Evolutionary conservation across 2,888 invertebrate species (phyloP).

Genomic region (Anodontia alba): DNA sequence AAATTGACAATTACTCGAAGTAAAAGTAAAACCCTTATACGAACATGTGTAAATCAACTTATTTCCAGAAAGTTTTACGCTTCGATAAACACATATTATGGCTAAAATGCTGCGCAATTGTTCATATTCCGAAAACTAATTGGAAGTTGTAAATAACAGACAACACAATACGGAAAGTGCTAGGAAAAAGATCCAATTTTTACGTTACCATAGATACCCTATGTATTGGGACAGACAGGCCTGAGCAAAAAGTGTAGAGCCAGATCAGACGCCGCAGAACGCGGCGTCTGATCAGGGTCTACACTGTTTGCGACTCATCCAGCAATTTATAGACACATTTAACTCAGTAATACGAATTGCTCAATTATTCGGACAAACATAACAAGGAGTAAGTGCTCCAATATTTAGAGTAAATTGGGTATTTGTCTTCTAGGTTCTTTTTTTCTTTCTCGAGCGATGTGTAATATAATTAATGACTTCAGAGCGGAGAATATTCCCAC

Average conservation of each 20-base stretch:
- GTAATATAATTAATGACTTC: slow-evolving; percentile 16
- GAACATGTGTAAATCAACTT: too few relatives aligned
- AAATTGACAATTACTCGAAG: too few relatives aligned
- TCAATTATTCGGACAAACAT: too few relatives aligned
- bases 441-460: background rate
- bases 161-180: background rate
- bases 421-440: too few relatives aligned
- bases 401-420: too few relatives aligned
- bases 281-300: background rate
- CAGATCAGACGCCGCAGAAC: background rate
- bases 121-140: background rate
- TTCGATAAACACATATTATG: background rate
- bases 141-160: background rate
- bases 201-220: too few relatives aligned
- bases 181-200: background rate
- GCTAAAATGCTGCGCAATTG: background rate
- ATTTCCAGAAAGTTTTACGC: background rate
- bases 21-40: too few relatives aligned
- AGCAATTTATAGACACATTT: too few relatives aligned
- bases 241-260: too few relatives aligned
- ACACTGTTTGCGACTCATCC: background rate
- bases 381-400: too few relatives aligned
- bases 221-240: too few relatives aligned
- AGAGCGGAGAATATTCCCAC: slow-evolving; percentile 31
- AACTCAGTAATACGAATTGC: background rate